phyloP scores from a whole-genome alignment of 2,888 invertebrate genomes.

The Orthonevra nobilis region DNA sequence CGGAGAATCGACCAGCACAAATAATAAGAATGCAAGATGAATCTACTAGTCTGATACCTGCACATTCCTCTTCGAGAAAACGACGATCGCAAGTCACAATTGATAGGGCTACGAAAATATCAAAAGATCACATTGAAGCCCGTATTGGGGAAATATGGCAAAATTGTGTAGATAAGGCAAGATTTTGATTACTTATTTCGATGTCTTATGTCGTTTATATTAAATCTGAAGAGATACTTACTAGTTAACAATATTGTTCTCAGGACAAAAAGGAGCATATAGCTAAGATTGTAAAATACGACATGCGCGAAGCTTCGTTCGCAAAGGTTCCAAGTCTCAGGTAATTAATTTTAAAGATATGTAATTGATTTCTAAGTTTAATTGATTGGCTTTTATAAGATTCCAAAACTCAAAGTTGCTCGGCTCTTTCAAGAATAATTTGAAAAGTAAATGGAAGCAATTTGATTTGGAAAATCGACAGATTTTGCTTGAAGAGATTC shows the following conservation, averaged over 20 bases:
- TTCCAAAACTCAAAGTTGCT: conserved; percentile 36
- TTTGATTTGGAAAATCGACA: conserved; percentile 5
- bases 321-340: background rate
- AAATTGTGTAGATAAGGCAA: conserved; percentile 30
- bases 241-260: too few relatives aligned
- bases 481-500: conserved; percentile 41
- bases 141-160: background rate
- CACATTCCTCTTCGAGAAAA: too few relatives aligned
- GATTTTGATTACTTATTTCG: too few relatives aligned
- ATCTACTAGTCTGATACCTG: too few relatives aligned
- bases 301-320: background rate
- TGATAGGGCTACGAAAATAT: conserved; percentile 1
- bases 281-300: background rate
- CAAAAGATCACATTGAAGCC: background rate
- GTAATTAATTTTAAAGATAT: too few relatives aligned
- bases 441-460: conserved; percentile 40
- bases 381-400: conserved; percentile 2
- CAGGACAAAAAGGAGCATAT: conserved; percentile 9
- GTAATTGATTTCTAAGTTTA: background rate
- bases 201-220: too few relatives aligned
- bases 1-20: too few relatives aligned
- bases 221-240: too few relatives aligned
- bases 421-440: conserved; percentile 15
- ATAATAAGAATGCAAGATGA: too few relatives aligned
- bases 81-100: background rate